Percentiles rank a stretch among this genome's conserved stretches.
phyloP scores from a whole-genome alignment of 2,797 vertebrate genomes.

The Crenichthys baileyi region DNA sequence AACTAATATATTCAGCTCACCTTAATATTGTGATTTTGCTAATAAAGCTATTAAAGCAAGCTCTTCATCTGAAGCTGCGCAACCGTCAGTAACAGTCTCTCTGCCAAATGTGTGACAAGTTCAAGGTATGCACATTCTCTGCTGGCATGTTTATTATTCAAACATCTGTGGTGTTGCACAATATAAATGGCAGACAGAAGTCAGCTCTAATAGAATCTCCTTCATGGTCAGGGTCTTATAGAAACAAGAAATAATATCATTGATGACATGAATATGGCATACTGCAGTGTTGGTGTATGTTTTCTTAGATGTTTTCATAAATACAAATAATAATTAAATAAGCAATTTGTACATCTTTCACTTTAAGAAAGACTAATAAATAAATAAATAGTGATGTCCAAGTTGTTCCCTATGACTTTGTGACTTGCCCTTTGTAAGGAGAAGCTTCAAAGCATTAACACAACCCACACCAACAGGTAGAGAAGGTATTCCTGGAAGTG shows the following conservation, averaged over 20 bases:
- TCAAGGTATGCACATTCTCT: slow-evolving; percentile 37
- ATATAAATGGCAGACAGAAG: slow-evolving; percentile 18
- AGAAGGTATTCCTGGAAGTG: slow-evolving; percentile 33
- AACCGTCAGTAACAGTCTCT: not conserved
- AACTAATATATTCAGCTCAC: not conserved
- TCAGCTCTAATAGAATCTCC: slow-evolving; percentile 34
- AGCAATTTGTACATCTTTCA: slow-evolving; percentile 41
- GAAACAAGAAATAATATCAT: slow-evolving; percentile 55
- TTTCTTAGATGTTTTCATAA: slow-evolving; percentile 52
- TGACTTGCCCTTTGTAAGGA: slow-evolving; percentile 47
- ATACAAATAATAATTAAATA: slow-evolving; percentile 57
- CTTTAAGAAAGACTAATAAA: slow-evolving; percentile 43
- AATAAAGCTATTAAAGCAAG: slow-evolving; percentile 10
- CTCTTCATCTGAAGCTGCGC: slow-evolving; percentile 6
- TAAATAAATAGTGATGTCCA: slow-evolving; percentile 30
- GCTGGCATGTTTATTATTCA: slow-evolving; percentile 33
- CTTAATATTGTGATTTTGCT: not conserved
- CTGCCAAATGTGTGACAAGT: slow-evolving; percentile 34
- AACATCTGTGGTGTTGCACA: slow-evolving; percentile 37
- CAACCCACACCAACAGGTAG: slow-evolving; percentile 16
- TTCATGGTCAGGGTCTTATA: slow-evolving; percentile 43
- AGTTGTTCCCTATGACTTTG: slow-evolving; percentile 47
- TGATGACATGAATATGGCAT: slow-evolving; percentile 39
- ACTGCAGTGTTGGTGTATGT: slow-evolving; percentile 40
- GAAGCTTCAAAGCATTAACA: slow-evolving; percentile 12